Percentiles rank a stretch among this genome's conserved stretches.
Evolutionary conservation across 1,140 invertebrate species (phyloP).

Genomic region (Philotrypesis tridentata): DNA sequence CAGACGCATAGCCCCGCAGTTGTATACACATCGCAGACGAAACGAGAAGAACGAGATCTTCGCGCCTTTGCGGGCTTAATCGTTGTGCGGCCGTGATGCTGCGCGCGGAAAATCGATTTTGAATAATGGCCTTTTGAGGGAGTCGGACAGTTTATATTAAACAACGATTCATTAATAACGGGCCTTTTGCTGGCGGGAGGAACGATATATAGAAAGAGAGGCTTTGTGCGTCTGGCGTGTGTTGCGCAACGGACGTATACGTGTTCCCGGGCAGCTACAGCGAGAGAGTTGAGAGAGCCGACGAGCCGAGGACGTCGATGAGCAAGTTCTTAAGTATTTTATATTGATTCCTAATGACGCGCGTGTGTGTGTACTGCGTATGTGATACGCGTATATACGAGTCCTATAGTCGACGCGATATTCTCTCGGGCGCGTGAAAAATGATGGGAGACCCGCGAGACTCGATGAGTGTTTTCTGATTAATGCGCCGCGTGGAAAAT

Average conservation of each 20-base stretch:
- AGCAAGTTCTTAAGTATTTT: slow-evolving; percentile 24
- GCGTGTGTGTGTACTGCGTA: no score
- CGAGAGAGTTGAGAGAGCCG: not conserved
- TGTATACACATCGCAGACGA: no score
- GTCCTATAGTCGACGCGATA: no score
- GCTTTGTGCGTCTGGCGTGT: not conserved
- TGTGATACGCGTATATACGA: no score
- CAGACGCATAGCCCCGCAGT: no score
- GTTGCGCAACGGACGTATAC: not conserved
- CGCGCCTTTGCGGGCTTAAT: slow-evolving; percentile 28
- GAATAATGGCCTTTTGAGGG: slow-evolving; percentile 28
- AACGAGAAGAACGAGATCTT: slow-evolving; percentile 29
- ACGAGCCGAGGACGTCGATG: no score
- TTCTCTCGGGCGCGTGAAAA: not conserved
- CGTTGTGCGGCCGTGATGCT: not conserved
- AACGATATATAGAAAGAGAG: not conserved
- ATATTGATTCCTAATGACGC: slow-evolving; percentile 11
- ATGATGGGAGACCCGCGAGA: not conserved
- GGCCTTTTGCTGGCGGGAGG: not conserved
- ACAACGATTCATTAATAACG: slow-evolving; percentile 50
- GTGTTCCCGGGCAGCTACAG: no score
- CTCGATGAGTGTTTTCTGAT: no score
- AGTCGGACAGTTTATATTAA: slow-evolving; percentile 54
- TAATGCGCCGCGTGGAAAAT: no score
- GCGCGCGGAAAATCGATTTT: slow-evolving; percentile 42